phyloP scores from a whole-genome alignment of 1,140 invertebrate species.

The Lepidurus arcticus region DNA sequence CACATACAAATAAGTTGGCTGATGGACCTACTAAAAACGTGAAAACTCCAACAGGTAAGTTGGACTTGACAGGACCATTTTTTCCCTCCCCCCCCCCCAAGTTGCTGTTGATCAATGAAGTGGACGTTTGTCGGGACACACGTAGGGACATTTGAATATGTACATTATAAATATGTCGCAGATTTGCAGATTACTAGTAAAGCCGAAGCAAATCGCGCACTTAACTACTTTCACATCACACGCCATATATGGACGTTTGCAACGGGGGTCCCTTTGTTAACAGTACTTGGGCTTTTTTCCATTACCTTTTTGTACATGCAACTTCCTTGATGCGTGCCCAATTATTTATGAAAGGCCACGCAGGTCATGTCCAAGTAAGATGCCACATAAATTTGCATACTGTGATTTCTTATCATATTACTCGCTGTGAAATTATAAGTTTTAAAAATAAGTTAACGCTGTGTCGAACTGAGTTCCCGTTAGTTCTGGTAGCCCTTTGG shows the following conservation, averaged over 20 bases:
- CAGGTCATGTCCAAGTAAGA: background rate
- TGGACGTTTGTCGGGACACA: no score
- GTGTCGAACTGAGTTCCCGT: background rate
- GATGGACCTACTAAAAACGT: background rate
- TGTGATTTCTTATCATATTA: background rate
- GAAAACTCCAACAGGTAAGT: background rate
- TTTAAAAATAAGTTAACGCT: background rate
- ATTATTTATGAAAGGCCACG: background rate
- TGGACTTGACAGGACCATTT: no score
- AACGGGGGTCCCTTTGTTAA: background rate
- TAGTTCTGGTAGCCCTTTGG: conserved; percentile 5
- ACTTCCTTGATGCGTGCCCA: background rate
- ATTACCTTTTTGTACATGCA: background rate
- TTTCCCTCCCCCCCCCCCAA: no score
- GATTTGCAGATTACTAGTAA: no score
- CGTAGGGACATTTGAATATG: no score
- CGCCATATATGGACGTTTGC: background rate
- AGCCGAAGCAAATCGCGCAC: no score
- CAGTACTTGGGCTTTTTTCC: background rate
- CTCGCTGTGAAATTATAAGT: background rate
- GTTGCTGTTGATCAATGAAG: no score
- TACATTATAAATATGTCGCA: no score
- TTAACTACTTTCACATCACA: background rate
- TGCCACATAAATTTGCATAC: background rate
- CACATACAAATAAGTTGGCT: background rate